These are phyloP conservation scores for Triplophysa dalaica DNA, from an alignment of 2,113 vertebrate species.

Conservation along the genomic window DNA sequence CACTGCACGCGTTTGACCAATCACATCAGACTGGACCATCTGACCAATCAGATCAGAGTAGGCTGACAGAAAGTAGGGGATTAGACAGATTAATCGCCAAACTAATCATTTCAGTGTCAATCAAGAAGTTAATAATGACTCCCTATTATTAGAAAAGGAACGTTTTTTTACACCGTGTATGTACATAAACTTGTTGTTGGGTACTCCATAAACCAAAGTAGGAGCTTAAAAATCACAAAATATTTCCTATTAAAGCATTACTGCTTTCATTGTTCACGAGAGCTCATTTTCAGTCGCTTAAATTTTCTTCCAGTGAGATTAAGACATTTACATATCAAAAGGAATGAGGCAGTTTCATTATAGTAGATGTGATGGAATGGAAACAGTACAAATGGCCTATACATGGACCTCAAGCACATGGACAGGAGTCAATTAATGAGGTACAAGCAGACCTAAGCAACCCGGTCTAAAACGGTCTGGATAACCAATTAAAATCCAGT, in stretches of 20 bases:
- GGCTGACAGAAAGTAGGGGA: no score
- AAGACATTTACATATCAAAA: constrained; percentile 16
- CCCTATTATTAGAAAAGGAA: no score
- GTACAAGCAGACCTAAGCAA: not conserved
- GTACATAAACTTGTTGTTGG: no score
- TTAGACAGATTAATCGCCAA: no score
- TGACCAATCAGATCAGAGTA: no score
- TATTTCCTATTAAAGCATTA: not conserved
- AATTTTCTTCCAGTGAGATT: not conserved
- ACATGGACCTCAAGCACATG: constrained; percentile 1
- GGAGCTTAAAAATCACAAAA: no score
- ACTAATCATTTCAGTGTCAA: no score
- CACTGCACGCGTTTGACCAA: no score
- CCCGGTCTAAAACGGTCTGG: not conserved
- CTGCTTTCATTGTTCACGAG: not conserved
- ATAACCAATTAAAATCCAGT: constrained; percentile 8
- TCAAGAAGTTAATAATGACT: no score
- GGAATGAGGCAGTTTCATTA: not conserved
- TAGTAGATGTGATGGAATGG: not conserved
- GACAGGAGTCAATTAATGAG: constrained; percentile 15
- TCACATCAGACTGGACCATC: no score
- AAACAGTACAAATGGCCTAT: not conserved
- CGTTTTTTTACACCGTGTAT: no score
- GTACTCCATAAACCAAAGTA: no score
- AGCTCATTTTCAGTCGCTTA: not conserved